phyloP scores from a whole-genome alignment of 2,113 vertebrate species.

The Anoura caudifer region DNA sequence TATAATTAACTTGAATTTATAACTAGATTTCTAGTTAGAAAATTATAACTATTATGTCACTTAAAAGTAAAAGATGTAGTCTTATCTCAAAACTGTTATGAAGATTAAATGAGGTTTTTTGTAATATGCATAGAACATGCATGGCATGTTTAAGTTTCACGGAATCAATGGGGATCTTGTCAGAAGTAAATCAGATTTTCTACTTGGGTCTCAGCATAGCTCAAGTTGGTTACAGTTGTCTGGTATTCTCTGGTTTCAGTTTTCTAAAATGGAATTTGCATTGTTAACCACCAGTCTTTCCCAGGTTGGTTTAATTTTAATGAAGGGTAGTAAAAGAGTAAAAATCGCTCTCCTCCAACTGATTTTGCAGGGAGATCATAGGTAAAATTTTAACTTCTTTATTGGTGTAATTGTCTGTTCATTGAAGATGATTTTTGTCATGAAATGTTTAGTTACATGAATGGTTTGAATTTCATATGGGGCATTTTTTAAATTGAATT shows the following conservation, averaged over 20 bases:
- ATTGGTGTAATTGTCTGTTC: not conserved
- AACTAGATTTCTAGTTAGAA: not conserved
- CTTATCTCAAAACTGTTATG: not conserved
- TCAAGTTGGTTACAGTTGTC: not conserved
- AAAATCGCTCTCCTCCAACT: not conserved
- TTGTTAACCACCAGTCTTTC: not conserved
- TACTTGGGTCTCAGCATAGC: not conserved
- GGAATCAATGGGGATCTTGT: not conserved
- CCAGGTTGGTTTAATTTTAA: conserved; percentile 8
- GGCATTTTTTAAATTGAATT: not conserved
- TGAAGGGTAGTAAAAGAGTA: not conserved
- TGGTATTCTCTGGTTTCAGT: not conserved
- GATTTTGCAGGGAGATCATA: not conserved
- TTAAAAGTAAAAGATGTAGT: not conserved
- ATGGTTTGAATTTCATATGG: conserved; percentile 7
- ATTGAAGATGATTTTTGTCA: not conserved
- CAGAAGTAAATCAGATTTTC: conserved; percentile 27
- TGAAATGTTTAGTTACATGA: not conserved
- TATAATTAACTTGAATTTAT: not conserved
- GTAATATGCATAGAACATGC: not conserved
- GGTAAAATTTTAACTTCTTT: not conserved
- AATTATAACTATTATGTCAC: not conserved
- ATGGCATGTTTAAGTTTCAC: not conserved
- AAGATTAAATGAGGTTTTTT: conserved; percentile 29
- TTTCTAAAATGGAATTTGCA: conserved; percentile 6